phyloP scores from a whole-genome alignment of 2,888 invertebrate genomes.

The Rhogogaster chlorosoma region DNA sequence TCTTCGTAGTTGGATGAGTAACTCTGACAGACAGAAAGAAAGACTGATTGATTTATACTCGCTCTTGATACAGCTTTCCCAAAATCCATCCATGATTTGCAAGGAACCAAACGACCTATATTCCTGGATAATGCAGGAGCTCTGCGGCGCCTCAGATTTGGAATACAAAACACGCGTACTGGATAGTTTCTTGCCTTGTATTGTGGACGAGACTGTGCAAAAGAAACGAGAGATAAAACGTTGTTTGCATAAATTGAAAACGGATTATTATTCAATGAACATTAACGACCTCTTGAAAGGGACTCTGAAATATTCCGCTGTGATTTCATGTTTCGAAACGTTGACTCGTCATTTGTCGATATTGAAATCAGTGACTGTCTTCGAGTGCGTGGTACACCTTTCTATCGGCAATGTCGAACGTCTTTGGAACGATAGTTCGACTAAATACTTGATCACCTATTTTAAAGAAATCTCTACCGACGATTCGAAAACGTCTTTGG shows the following conservation, averaged over 20 bases:
- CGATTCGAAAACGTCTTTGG: constrained; percentile 64
- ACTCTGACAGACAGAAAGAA: constrained; percentile 62
- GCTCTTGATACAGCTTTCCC: constrained; percentile 63
- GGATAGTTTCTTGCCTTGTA: constrained; percentile 67
- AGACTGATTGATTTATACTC: constrained; percentile 69
- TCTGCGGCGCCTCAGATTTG: constrained; percentile 58
- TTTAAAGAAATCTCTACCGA: constrained; percentile 59
- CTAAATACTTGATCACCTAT: constrained; percentile 64
- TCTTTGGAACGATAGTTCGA: constrained; percentile 63
- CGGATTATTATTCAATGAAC: constrained; percentile 26
- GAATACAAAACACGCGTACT: constrained; percentile 67
- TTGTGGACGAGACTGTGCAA: constrained; percentile 60
- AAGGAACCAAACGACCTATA: constrained; percentile 59
- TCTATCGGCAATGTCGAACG: constrained; percentile 63
- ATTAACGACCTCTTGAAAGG: constrained; percentile 46
- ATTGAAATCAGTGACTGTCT: constrained; percentile 67
- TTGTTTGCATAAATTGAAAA: constrained; percentile 62
- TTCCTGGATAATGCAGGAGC: constrained; percentile 68
- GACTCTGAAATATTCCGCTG: constrained; percentile 56
- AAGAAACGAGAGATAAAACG: constrained; percentile 58
- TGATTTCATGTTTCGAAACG: constrained; percentile 66
- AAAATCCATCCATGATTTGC: constrained; percentile 62
- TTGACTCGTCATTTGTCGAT: constrained; percentile 65
- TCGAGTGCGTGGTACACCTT: constrained; percentile 65
- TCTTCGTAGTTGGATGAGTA: constrained; percentile 60